Base-by-base conservation (phyloP, 2,888 invertebrate species). In the Patella pellucida region DNA sequence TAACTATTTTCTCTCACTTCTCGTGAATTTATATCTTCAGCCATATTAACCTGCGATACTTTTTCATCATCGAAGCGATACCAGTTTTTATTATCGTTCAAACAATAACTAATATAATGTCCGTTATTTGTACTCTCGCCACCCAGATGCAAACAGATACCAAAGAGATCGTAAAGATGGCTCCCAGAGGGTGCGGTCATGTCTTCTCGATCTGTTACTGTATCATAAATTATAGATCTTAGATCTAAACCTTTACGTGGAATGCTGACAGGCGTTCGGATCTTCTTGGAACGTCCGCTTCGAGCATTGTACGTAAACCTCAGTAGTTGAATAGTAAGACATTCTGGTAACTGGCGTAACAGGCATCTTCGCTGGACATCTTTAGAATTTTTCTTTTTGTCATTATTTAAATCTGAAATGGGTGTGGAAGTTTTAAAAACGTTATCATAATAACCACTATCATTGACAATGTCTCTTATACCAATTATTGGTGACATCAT, bases 1-100 rank as follows among this genome's bases (percentile, higher is more conserved):
- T 90, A 90, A 12, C 87, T 88, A 84, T 90, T 90, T 76, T 89
- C 87, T 72, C 86, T 73, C 4, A 90, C 82, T 74, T 86, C 85
- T 52, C 81, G 77, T 7, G 86, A 87, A 19, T 84, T 87, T 50
- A 90, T 79, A 81, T 90, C 89, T 80, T 85, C 88, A 70, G 88
- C 85, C 84, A 90, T 90, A 80, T 89, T 88, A 4, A 90, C 88
- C 56, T 85, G 84, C 31, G 82, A 80, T 12, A 89, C 89, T 9
- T 80, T 56, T 62, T 89, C 87, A 79, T 90, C 90, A 75, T 90
- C 89, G 83, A 88, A 88, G 69, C 85, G 87, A 74, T 85, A 88
- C 89, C 89, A 89, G 9, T 81, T 83, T 3, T 79, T 79, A 52
- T 83, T 82, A 5, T 78, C 75, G 16, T 82, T 82, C 69, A 80